These are phyloP conservation scores for Drosophila simulans DNA, from an alignment of 1,140 invertebrate species.

Conservation along the genomic window DNA sequence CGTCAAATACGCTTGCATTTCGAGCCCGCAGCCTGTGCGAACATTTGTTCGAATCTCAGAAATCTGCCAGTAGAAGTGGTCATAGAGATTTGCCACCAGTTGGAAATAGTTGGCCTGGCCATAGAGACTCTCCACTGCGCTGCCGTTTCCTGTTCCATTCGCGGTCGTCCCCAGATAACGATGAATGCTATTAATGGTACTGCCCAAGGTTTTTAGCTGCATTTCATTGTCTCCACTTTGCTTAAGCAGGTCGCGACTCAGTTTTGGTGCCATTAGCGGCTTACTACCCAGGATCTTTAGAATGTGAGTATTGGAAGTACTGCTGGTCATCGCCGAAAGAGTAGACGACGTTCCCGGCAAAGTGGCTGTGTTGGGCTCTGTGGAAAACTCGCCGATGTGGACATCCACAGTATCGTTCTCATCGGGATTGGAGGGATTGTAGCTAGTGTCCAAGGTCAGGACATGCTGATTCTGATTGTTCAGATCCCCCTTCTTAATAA, in stretches of 20 bases:
- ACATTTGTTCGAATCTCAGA: conserved; percentile 75
- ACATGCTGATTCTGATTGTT: conserved; percentile 61
- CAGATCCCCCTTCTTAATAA: conserved; percentile 73
- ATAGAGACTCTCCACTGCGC: conserved; percentile 67
- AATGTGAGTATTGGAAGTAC: conserved; percentile 68
- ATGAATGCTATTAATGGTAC: conserved; percentile 75
- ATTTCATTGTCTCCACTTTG: conserved; percentile 68
- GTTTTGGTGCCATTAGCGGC: conserved; percentile 43
- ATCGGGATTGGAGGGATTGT: conserved; percentile 53
- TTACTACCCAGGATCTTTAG: conserved; percentile 75
- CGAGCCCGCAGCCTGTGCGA: conserved; percentile 67
- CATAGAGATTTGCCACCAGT: conserved; percentile 80
- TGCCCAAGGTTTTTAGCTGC: conserved; percentile 63
- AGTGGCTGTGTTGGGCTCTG: conserved; percentile 38
- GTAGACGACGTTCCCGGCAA: conserved; percentile 15
- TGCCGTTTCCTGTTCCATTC: conserved; percentile 30
- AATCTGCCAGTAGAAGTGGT: conserved; percentile 82
- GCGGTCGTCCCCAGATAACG: conserved; percentile 53
- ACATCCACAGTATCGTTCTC: conserved; percentile 63
- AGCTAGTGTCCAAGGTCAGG: conserved; percentile 41
- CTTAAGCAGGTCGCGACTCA: conserved; percentile 69
- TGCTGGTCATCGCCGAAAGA: conserved; percentile 6
- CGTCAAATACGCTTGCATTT: conserved; percentile 79
- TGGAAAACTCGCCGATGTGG: conserved; percentile 53
- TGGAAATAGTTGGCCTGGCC: conserved; percentile 74